Percentiles rank a stretch among this genome's conserved stretches.
Evolutionary conservation across 2,113 vertebrate genomes (phyloP).

Genomic region (Cryptotis parvus): DNA sequence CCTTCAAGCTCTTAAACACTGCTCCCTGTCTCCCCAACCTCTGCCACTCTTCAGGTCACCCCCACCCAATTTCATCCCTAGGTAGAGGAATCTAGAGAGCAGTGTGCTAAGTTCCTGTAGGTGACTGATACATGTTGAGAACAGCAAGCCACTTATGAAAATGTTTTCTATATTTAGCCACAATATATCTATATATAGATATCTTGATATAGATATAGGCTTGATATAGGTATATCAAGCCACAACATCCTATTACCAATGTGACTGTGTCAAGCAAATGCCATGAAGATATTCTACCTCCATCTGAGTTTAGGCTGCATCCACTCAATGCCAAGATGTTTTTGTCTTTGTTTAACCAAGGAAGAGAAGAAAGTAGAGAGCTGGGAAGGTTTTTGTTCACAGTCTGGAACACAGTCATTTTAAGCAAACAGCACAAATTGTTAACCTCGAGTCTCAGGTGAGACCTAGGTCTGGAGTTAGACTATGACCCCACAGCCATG

Average conservation of each 20-base stretch:
- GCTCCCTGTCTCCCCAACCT: neutral
- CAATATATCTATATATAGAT: no score
- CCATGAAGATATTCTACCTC: conserved; percentile 8
- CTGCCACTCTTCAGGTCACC: neutral
- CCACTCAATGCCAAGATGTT: neutral
- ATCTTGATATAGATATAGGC: no score
- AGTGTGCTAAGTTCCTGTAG: conserved; percentile 9
- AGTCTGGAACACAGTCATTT: neutral
- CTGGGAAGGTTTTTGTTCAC: neutral
- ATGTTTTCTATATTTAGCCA: no score
- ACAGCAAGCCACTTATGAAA: conserved; percentile 43
- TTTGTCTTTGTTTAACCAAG: neutral
- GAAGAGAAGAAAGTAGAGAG: neutral
- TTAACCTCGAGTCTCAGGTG: neutral
- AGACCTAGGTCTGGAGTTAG: neutral
- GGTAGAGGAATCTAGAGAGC: neutral
- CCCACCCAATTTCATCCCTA: conserved; percentile 25
- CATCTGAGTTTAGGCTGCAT: neutral
- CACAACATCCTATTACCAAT: conserved; percentile 30
- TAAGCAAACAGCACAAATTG: neutral
- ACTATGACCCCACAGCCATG: rapidly evolving
- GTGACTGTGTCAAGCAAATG: conserved; percentile 21
- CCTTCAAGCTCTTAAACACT: neutral
- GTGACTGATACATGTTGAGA: neutral
- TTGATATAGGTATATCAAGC: no score